Base-by-base conservation (phyloP, 2,888 invertebrate species). In the Endomychus coccineus region DNA sequence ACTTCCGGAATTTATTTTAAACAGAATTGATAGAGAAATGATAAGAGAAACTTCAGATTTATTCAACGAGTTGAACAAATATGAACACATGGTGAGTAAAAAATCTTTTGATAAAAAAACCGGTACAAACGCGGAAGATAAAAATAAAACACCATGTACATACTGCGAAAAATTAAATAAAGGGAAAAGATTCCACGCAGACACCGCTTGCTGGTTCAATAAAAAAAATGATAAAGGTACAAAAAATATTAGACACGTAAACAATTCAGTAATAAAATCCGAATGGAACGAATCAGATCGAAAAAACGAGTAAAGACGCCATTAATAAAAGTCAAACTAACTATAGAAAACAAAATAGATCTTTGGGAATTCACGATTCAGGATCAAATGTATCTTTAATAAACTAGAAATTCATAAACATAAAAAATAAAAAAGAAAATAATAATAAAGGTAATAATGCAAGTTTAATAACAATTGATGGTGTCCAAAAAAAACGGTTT, bases 101-200 rank as follows among this genome's bases (percentile, higher is more conserved):
- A 41, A 28, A 39, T 39, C 40, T 10, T n/a, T n/a, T n/a, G n/a
- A n/a, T n/a, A n/a, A n/a, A n/a, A n/a, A n/a, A n/a, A n/a, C n/a
- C n/a, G n/a, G n/a, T n/a, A n/a, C n/a, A n/a, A n/a, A n/a, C n/a
- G n/a, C n/a, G n/a, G n/a, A n/a, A n/a, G n/a, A n/a, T 22, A 44
- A 40, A 28, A 46, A 49, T 27, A 43, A 47, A 11, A 45, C 42
- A 36, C 45, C 48, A 40, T 49, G 48, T 25, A 44, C 27, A 33
- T 48, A 35, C 16, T 52, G 51, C 35, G 48, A 50, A 44, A 47
- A 38, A 28, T 36, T 48, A 34, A 46, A 44, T 25, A 55, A 49
- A 46, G 49, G 49, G 13, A 35, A 31, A 12, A 42, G 44, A 28
- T 48, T 40, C 19, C 44, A 48, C 16, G 34, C 42, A 16, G 48